Percentiles rank a stretch among this genome's conserved stretches.
Evolutionary conservation across 2,797 vertebrate genomes (phyloP).

Genomic region (Centropyge bicolor): DNA sequence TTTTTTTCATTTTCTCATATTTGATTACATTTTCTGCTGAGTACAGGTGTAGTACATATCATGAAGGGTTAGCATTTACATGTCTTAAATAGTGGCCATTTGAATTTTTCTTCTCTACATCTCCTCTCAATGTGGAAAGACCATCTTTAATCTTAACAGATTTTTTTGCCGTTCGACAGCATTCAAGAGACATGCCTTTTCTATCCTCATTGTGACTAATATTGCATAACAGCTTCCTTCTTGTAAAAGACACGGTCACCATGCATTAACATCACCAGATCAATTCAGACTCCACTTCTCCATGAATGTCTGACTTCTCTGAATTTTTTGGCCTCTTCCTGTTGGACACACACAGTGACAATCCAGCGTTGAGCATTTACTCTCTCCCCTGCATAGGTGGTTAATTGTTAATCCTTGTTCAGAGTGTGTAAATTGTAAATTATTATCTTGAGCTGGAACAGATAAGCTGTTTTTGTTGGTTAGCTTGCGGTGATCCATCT

Average conservation of each 20-base stretch:
- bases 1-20: neutral
- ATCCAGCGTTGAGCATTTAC: conserved; percentile 36
- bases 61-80: neutral
- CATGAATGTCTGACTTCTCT: conserved; percentile 36
- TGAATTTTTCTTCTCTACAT: neutral
- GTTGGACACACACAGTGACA: neutral
- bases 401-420: conserved; percentile 74
- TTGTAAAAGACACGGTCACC: neutral
- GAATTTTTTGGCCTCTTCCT: conserved; percentile 10
- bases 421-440: conserved; percentile 58
- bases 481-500: conserved; percentile 16
- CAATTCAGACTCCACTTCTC: neutral
- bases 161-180: neutral
- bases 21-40: neutral
- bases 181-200: neutral
- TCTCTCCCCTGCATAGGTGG: conserved; percentile 20
- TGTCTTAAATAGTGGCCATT: neutral
- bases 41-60: neutral
- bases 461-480: conserved; percentile 18
- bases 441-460: conserved; percentile 53
- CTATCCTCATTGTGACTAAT: neutral
- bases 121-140: neutral
- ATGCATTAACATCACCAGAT: conserved; percentile 18
- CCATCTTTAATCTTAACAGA: neutral
- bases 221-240: neutral